These are phyloP conservation scores for Yponomeuta plumbellus DNA, from an alignment of 2,888 invertebrate genomes.

Conservation along the genomic window DNA sequence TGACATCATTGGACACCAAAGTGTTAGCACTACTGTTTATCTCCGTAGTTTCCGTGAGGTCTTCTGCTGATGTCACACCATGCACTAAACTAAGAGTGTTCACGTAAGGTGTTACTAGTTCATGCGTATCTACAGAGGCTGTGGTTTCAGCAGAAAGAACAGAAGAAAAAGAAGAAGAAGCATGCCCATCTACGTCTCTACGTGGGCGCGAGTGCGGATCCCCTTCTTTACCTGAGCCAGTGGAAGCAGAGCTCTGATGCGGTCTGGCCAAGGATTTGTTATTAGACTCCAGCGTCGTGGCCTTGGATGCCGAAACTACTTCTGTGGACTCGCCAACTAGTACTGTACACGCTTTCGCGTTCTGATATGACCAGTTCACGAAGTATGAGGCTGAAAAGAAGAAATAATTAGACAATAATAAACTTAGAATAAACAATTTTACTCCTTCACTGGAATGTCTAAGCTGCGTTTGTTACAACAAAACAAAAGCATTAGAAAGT, in stretches of 20 bases:
- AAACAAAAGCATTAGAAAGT: constrained; percentile 19
- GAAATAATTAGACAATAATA: too few relatives aligned
- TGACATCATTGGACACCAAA: constrained; percentile 48
- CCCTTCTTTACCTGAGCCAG: constrained; percentile 70
- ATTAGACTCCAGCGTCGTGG: constrained; percentile 80
- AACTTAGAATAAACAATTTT: too few relatives aligned
- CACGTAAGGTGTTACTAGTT: constrained; percentile 59
- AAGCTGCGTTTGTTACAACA: constrained; percentile 14
- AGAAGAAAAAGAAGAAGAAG: constrained; percentile 54
- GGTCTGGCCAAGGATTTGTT: constrained; percentile 83
- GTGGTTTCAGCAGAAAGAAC: constrained; percentile 48
- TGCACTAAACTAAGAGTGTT: constrained; percentile 67
- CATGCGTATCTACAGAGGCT: constrained; percentile 70
- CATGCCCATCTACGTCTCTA: constrained; percentile 83
- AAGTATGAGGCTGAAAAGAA: constrained; percentile 82
- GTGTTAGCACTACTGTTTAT: constrained; percentile 41
- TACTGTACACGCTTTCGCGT: constrained; percentile 88
- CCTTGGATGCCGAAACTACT: constrained; percentile 81
- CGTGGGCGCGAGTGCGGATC: constrained; percentile 78
- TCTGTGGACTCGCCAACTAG: constrained; percentile 87
- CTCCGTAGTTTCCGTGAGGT: constrained; percentile 34
- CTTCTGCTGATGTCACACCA: constrained; percentile 50
- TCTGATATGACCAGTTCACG: constrained; percentile 90
- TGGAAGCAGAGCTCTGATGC: constrained; percentile 76
- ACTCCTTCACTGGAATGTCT: too few relatives aligned